Evolutionary conservation across 2,888 invertebrate genomes (phyloP).

Genomic region (Oscheius sp.): DNA sequence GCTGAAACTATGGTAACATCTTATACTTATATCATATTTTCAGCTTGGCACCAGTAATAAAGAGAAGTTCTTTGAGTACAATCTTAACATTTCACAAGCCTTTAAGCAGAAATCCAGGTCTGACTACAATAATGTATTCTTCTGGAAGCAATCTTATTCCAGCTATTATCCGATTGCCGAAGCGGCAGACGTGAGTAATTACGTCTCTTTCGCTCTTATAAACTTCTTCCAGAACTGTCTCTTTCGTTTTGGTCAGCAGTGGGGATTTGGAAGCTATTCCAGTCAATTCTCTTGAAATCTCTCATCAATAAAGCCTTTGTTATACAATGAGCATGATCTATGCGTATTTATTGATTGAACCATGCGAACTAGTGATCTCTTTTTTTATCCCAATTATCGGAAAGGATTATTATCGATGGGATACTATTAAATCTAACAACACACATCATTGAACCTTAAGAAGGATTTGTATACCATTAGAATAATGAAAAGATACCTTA

Average conservation of each 20-base stretch:
- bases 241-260: neutral
- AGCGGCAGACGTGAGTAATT: conserved; percentile 9
- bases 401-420: neutral
- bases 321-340: no score
- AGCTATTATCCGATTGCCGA: neutral
- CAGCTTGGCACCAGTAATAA: neutral
- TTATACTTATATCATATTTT: neutral
- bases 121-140: conserved; percentile 17
- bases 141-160: neutral
- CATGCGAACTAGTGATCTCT: no score
- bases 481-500: neutral
- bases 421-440: neutral
- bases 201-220: neutral
- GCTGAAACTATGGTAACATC: neutral
- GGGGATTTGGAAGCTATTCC: conserved; percentile 9
- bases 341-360: no score
- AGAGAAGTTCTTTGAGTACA: conserved; percentile 5
- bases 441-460: neutral
- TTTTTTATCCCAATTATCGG: no score
- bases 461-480: neutral
- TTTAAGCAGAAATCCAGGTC: neutral
- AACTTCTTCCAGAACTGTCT: neutral
- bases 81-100: conserved; percentile 2
- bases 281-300: neutral
- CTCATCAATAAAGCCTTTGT: neutral